These are phyloP conservation scores for Lepilemur ruficaudatus DNA, from an alignment of 2,797 vertebrate species.

Conservation along the genomic window DNA sequence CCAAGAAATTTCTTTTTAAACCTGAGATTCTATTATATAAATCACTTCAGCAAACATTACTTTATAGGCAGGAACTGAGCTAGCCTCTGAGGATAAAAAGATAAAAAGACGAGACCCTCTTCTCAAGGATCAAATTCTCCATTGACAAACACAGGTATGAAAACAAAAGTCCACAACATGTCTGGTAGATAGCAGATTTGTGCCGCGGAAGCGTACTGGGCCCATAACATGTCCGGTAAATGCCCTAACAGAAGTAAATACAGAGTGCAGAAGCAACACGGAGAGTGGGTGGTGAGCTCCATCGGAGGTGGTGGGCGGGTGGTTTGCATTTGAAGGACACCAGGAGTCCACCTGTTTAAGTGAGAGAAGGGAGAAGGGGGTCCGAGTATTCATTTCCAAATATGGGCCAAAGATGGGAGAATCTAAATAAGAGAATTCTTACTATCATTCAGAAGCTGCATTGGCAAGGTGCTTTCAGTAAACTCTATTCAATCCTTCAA, in stretches of 20 bases:
- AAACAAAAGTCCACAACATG: neutral
- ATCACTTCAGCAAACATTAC: neutral
- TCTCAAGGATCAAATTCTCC: neutral
- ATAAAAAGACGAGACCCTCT: neutral
- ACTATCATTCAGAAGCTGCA: neutral
- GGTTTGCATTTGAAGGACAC: neutral
- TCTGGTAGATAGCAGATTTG: too few species aligned
- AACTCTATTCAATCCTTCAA: neutral
- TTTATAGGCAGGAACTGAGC: neutral
- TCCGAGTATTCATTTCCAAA: neutral
- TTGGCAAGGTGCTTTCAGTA: neutral
- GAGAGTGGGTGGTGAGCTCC: neutral
- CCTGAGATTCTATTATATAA: neutral
- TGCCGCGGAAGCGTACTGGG: too few species aligned
- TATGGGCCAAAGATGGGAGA: neutral
- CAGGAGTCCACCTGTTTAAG: neutral
- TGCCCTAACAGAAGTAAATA: neutral
- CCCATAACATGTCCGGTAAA: neutral
- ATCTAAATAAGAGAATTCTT: neutral
- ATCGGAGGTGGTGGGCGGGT: neutral
- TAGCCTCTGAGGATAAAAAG: neutral
- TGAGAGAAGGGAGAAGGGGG: neutral
- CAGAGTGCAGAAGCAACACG: neutral
- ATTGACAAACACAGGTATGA: neutral
- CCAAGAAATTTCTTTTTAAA: neutral